phyloP scores from a whole-genome alignment of 1,140 invertebrate species.

The Apis laboriosa region DNA sequence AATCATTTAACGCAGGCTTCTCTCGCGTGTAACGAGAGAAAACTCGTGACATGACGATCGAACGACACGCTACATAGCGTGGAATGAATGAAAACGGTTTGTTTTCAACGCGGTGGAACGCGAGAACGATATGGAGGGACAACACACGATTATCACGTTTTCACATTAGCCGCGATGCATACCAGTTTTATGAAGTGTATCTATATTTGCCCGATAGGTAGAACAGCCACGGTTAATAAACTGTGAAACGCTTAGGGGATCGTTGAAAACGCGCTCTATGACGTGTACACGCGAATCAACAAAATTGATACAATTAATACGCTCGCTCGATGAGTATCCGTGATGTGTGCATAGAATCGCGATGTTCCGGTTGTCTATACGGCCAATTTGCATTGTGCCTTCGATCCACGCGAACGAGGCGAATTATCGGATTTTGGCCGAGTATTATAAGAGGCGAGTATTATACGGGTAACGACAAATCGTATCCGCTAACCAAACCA shows the following conservation, averaged over 20 bases:
- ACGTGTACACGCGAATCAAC: constrained; percentile 17
- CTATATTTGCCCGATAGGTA: neutral
- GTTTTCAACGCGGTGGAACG: neutral
- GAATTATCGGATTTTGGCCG: constrained; percentile 10
- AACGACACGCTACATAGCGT: neutral
- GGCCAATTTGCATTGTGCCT: neutral
- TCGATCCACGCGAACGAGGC: neutral
- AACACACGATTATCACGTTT: neutral
- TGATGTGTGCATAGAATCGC: constrained; percentile 4
- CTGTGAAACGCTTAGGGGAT: constrained; percentile 2
- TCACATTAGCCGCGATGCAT: neutral
- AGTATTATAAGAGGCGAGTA: neutral
- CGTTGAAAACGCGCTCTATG: neutral
- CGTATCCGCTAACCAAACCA: neutral
- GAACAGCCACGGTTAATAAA: constrained; percentile 2
- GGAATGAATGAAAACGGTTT: neutral
- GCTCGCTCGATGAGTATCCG: neutral
- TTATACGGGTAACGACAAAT: neutral
- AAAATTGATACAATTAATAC: constrained; percentile 31
- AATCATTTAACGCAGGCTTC: constrained; percentile 12
- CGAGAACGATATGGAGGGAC: neutral
- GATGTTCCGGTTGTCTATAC: constrained; percentile 4
- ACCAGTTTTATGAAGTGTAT: neutral
- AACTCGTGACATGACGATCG: neutral
- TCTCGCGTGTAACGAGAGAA: neutral